Conservation (phyloP, 2,113 vertebrate genomes). For the Oreocharis arfaki region DNA sequence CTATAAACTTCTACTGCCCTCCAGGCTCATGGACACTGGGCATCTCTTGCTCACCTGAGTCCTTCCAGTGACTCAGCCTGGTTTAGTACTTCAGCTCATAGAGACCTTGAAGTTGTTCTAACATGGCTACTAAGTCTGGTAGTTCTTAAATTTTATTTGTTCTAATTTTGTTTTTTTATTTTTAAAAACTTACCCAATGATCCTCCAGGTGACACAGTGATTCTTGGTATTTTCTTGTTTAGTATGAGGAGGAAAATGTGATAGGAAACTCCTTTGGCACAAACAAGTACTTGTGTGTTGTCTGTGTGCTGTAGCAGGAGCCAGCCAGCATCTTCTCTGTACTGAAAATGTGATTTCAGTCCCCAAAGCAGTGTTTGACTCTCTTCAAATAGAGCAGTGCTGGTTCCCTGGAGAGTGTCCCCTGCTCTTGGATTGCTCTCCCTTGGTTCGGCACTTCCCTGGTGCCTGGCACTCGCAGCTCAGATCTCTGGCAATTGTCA, state of each 20-base stretch:
- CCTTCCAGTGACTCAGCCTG: not conserved
- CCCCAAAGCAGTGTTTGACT: not conserved
- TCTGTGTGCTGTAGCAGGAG: not conserved
- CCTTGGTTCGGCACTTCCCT: fast-evolving
- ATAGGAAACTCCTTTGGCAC: not conserved
- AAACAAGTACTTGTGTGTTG: no score
- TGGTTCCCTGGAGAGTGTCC: not conserved
- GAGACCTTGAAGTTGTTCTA: not conserved
- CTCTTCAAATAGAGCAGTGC: not conserved
- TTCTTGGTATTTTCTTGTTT: not conserved
- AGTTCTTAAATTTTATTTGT: not conserved
- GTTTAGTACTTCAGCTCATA: not conserved
- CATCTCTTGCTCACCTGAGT: not conserved
- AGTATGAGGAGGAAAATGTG: not conserved
- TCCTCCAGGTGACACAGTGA: not conserved
- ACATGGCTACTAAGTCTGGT: not conserved
- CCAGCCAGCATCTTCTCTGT: not conserved
- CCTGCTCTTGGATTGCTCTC: not conserved
- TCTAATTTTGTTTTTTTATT: not conserved
- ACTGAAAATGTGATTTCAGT: not conserved
- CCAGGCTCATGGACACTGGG: fast-evolving
- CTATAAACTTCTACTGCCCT: not conserved
- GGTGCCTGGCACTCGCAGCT: not conserved
- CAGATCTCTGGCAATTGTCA: not conserved
- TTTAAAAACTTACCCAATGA: not conserved